phyloP scores from a whole-genome alignment of 2,888 invertebrate genomes.

The Polymixis lichenea region DNA sequence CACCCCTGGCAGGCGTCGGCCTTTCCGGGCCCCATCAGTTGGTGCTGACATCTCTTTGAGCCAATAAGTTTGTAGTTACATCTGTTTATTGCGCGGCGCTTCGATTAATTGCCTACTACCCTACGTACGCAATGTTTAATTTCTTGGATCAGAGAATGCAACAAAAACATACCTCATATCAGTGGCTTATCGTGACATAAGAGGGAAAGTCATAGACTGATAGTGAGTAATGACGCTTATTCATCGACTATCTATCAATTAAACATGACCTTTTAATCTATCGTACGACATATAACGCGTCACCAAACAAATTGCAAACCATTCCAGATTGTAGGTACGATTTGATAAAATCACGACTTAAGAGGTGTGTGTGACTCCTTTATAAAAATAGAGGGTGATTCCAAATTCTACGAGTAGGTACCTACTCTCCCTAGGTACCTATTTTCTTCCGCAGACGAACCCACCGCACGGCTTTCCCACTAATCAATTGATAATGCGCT shows the following conservation, averaged over 20 bases:
- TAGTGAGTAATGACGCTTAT: too few relatives aligned
- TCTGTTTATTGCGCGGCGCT: background rate
- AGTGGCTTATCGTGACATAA: conserved; percentile 20
- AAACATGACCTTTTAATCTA: conserved; percentile 32
- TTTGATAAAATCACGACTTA: conserved; percentile 10
- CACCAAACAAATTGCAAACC: conserved; percentile 21
- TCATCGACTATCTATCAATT: conserved; percentile 46
- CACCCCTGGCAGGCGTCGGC: too few relatives aligned
- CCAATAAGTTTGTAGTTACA: too few relatives aligned
- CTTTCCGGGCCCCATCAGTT: too few relatives aligned
- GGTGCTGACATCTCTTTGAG: too few relatives aligned
- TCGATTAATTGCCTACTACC: background rate
- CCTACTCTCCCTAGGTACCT: too few relatives aligned
- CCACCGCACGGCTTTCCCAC: background rate
- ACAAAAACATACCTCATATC: conserved; percentile 24
- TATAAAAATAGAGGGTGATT: background rate
- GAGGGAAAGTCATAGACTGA: conserved; percentile 45
- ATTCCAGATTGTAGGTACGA: conserved; percentile 3
- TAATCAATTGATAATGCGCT: background rate
- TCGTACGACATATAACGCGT: conserved; percentile 8
- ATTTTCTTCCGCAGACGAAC: background rate
- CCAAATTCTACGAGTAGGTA: background rate
- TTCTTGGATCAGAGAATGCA: conserved; percentile 7
- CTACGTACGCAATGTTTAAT: background rate
- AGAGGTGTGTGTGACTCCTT: background rate